Evolutionary conservation across 2,888 invertebrate genomes (phyloP).

Genomic region (Horisme vitalbata): DNA sequence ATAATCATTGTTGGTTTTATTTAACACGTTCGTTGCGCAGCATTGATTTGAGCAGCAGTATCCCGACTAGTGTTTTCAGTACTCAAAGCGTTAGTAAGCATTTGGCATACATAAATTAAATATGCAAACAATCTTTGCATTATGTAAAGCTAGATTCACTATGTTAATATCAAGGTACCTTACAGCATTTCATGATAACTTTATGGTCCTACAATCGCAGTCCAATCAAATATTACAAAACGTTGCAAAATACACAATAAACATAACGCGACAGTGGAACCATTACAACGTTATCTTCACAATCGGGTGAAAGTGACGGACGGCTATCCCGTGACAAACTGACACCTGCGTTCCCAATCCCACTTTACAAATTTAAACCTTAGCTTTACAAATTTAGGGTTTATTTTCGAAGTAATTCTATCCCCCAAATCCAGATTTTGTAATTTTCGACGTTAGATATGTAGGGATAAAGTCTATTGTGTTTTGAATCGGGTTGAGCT

Average conservation of each 20-base stretch:
- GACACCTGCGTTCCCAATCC: constrained; percentile 37
- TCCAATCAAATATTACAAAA: constrained; percentile 15
- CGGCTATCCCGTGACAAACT: constrained; percentile 38
- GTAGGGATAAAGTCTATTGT: constrained; percentile 16
- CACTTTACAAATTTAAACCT: constrained; percentile 16
- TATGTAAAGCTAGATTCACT: too few species aligned
- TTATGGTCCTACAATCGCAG: constrained; percentile 9
- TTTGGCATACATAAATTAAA: too few species aligned
- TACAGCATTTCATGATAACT: constrained; percentile 2
- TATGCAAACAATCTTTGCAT: too few species aligned
- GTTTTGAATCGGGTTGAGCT: constrained; percentile 44
- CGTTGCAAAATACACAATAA: constrained; percentile 12
- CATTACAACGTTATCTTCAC: constrained; percentile 44
- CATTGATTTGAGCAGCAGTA: too few species aligned
- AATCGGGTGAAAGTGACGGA: constrained; percentile 46
- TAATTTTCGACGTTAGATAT: constrained; percentile 20
- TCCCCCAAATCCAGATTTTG: constrained; percentile 20
- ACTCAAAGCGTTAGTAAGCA: too few species aligned
- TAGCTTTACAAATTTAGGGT: constrained; percentile 8
- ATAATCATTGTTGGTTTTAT: too few species aligned
- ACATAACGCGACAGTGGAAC: constrained; percentile 18
- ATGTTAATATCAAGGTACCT: neutral
- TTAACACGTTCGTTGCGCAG: too few species aligned
- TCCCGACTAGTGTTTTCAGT: too few species aligned
- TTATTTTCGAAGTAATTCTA: constrained; percentile 17